phyloP scores from a whole-genome alignment of 1,140 invertebrate genomes.

The Drosophila albomicans region DNA sequence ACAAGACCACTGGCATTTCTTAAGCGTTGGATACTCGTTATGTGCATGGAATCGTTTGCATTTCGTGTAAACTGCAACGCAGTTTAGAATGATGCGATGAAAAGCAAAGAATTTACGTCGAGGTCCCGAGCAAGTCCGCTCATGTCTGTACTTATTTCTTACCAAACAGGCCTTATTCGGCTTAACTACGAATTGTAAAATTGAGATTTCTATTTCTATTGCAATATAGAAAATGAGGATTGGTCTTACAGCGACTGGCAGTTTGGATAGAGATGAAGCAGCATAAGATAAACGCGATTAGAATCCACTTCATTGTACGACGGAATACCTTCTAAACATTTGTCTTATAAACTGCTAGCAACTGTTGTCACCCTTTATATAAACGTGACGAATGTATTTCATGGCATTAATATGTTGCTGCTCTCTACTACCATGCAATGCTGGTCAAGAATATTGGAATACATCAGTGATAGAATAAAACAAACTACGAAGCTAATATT shows the following conservation, averaged over 20 bases:
- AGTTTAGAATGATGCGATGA: constrained; percentile 51
- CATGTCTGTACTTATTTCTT: constrained; percentile 39
- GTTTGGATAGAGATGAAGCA: constrained; percentile 13
- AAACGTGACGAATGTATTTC: constrained; percentile 12
- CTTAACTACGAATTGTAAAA: not conserved
- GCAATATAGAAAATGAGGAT: not conserved
- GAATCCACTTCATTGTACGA: constrained; percentile 21
- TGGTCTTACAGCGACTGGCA: not conserved
- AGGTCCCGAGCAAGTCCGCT: constrained; percentile 17
- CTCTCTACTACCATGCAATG: no score
- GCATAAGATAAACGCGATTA: not conserved
- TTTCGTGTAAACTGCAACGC: constrained; percentile 33
- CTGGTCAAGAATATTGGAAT: no score
- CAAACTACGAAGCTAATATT: no score
- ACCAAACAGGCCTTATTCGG: constrained; percentile 39
- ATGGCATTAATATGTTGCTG: not conserved
- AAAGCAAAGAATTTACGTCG: constrained; percentile 47
- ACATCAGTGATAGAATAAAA: no score
- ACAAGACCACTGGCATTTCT: constrained; percentile 24
- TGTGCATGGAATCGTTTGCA: constrained; percentile 8
- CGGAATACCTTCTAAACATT: not conserved
- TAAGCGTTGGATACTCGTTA: constrained; percentile 35
- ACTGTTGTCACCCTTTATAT: not conserved
- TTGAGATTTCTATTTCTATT: no score
- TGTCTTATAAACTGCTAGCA: not conserved